Evolutionary conservation across 2,888 invertebrate genomes (phyloP), one percentile per base, ranked within the genome.

Genomic region (Drosophila colorata): DNA sequence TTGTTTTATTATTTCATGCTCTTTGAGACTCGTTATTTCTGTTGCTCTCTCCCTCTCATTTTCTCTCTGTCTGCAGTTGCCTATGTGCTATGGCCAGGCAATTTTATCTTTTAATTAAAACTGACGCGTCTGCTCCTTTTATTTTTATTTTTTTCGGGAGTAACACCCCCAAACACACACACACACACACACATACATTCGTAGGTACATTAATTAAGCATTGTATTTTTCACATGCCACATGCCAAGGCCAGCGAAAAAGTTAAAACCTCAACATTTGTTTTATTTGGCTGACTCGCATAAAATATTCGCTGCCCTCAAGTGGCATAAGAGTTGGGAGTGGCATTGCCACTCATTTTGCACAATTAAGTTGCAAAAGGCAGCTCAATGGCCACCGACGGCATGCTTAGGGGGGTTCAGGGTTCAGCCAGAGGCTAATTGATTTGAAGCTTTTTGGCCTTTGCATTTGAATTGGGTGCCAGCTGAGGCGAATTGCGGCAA

Each of bases 91-190:
- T 28, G 80, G 69, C 66, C 71, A 74, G 64, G 78, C 69, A 65
- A 70, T 74, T 83, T 83, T 85, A 88, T 84, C 88, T 80, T 88
- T 85, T 87, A 85, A 87, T 88, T 87, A 87, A 85, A 88, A 87
- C 65, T 69, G 87, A 74, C 72, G 77, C 73, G 75, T 65, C 70
- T 61, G 82, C 68, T 75, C 49, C 69, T 57, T 74, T 28, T 28
- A 28, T 28, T 64, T 60, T 59, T 55, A 46, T 41, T 67, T 23
- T 56, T 53, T 69, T 46, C 33, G 9, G 28, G 9, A 16, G 4
- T 53, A 40, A 51, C 28, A 44, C 28, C 37, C 18, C 41, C 9
- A 8, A 28, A 28, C 31, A 13, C 11, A 8, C 37, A 18, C 18
- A 28, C 11, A n/a, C 41, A 41, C 4, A 9, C 35, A n/a, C 23